Conservation (phyloP, 2,888 invertebrate genomes). For the Trissoscelio sp. region DNA sequence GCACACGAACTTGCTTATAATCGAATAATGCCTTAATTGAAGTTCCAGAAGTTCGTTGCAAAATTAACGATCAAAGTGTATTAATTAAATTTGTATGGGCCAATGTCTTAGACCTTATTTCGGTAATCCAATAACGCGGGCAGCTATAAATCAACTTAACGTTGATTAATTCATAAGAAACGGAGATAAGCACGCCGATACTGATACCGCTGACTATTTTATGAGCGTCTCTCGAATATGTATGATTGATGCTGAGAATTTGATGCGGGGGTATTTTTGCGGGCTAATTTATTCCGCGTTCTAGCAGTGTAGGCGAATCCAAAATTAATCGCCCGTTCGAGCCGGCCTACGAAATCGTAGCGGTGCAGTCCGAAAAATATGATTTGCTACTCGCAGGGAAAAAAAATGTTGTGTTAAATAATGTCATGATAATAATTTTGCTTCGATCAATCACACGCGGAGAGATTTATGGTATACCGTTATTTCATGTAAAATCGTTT, state of each 20-base stretch:
- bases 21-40: constrained; percentile 66
- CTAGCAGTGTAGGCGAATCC: constrained; percentile 24
- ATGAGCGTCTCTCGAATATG: constrained; percentile 43
- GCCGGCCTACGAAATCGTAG: constrained; percentile 8
- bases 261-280: constrained; percentile 16
- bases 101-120: constrained; percentile 63
- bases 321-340: constrained; percentile 31
- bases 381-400: not conserved
- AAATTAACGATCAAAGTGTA: constrained; percentile 66
- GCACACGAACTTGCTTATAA: constrained; percentile 56
- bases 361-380: too few relatives aligned
- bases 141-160: constrained; percentile 61
- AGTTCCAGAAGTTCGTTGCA: constrained; percentile 58
- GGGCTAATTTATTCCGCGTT: constrained; percentile 49
- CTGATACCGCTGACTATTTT: constrained; percentile 61
- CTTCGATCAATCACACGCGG: too few relatives aligned
- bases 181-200: constrained; percentile 54
- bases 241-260: constrained; percentile 61
- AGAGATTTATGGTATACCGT: too few relatives aligned
- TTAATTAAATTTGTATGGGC: constrained; percentile 65
- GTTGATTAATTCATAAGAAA: constrained; percentile 67
- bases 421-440: not conserved
- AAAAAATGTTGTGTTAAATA: not conserved
- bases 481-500: too few relatives aligned
- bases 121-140: constrained; percentile 49